Evolutionary conservation across 2,888 invertebrate species (phyloP).

Genomic region (Sinohyriopsis cumingii): DNA sequence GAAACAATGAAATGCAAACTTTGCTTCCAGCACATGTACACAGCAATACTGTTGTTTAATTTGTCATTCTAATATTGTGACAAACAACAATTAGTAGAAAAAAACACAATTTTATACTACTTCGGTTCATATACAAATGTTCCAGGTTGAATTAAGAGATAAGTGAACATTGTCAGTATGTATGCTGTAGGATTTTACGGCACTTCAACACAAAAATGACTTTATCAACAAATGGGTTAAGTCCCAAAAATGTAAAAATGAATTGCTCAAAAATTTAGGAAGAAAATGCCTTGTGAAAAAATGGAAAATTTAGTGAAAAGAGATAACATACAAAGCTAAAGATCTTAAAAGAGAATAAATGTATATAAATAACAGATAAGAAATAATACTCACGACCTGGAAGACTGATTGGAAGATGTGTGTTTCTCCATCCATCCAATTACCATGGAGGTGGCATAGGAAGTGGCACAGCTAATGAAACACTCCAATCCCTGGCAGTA

Average conservation of each 20-base stretch:
- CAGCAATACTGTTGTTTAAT: too few species aligned
- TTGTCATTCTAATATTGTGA: too few species aligned
- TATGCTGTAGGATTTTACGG: too few species aligned
- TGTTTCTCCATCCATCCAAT: conserved; percentile 72
- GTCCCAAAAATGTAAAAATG: conserved; percentile 44
- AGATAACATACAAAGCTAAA: conserved; percentile 1
- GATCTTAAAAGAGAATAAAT: neutral
- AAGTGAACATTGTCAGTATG: too few species aligned
- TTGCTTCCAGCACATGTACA: too few species aligned
- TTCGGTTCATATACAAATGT: too few species aligned
- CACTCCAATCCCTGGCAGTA: conserved; percentile 70
- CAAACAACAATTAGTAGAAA: too few species aligned
- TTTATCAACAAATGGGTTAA: too few species aligned
- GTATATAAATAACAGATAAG: conserved; percentile 2
- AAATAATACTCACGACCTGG: conserved; percentile 28
- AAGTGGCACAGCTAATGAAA: conserved; percentile 71
- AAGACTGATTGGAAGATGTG: conserved; percentile 37
- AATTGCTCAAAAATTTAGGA: conserved; percentile 1
- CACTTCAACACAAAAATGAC: too few species aligned
- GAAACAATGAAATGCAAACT: too few species aligned
- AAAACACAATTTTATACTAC: too few species aligned
- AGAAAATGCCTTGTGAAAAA: neutral
- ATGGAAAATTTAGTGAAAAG: neutral
- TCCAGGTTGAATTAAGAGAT: too few species aligned
- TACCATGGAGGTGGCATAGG: conserved; percentile 65